Evolutionary conservation across 2,888 invertebrate genomes (phyloP).

Genomic region (Heliconius charithonia): DNA sequence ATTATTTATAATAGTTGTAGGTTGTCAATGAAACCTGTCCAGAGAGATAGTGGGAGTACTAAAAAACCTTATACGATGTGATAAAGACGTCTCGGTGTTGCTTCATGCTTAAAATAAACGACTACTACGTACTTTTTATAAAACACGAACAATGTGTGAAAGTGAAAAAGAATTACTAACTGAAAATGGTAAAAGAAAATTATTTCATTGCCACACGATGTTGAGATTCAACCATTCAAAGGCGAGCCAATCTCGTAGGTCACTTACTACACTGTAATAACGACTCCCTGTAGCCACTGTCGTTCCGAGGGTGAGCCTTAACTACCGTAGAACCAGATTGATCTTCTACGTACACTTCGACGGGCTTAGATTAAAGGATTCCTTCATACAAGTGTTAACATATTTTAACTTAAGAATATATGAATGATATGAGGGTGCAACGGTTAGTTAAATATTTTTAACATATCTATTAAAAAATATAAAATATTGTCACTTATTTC

Average conservation of each 20-base stretch:
- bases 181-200: too few relatives aligned
- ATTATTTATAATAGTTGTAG: too few relatives aligned
- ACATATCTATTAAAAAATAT: background rate
- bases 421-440: background rate
- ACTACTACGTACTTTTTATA: too few relatives aligned
- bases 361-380: conserved; percentile 5
- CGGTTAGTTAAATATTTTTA: background rate
- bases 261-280: conserved; percentile 9
- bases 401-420: background rate
- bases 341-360: conserved; percentile 11
- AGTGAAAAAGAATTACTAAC: too few relatives aligned
- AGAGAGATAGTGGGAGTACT: too few relatives aligned
- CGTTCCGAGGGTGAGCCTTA: conserved; percentile 16
- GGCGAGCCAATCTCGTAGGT: background rate
- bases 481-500: too few relatives aligned
- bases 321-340: conserved; percentile 9
- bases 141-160: too few relatives aligned
- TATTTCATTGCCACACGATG: background rate
- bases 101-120: too few relatives aligned
- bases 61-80: too few relatives aligned
- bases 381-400: background rate
- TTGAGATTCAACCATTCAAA: background rate
- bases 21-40: too few relatives aligned
- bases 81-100: too few relatives aligned
- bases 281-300: conserved; percentile 27